Percentiles rank a stretch among this genome's conserved stretches.
Evolutionary conservation across 1,140 invertebrate species (phyloP).

Genomic region (Drosophila funebris): DNA sequence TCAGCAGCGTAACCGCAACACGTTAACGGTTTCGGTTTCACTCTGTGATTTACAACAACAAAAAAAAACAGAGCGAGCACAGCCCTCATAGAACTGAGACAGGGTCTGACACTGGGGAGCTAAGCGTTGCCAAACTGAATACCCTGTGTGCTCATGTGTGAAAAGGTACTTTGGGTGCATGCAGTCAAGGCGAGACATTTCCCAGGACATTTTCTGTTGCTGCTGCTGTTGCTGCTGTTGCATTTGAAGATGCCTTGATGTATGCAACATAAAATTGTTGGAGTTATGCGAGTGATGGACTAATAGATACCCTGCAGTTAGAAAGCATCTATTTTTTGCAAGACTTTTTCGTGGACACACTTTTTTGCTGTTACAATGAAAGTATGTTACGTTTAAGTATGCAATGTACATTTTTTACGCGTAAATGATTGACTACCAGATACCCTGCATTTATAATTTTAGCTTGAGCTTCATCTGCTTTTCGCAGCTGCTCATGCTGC

Average conservation of each 20-base stretch:
- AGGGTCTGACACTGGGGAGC: slow-evolving; percentile 1
- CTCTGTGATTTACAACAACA: slow-evolving; percentile 76
- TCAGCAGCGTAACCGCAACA: slow-evolving; percentile 81
- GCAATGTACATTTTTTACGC: slow-evolving; percentile 28
- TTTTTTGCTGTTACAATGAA: too few relatives aligned
- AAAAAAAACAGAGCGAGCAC: slow-evolving; percentile 8
- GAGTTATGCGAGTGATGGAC: not conserved
- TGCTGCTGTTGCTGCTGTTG: slow-evolving; percentile 40
- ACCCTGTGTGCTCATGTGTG: slow-evolving; percentile 73
- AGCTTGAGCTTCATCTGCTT: too few relatives aligned
- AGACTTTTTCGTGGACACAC: too few relatives aligned
- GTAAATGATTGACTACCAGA: not conserved
- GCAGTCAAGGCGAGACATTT: slow-evolving; percentile 21
- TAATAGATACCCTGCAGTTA: slow-evolving; percentile 7
- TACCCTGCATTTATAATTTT: not conserved
- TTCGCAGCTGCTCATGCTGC: too few relatives aligned
- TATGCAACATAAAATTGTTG: slow-evolving; percentile 30
- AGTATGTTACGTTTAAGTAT: too few relatives aligned
- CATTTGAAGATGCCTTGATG: slow-evolving; percentile 22
- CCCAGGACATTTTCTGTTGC: slow-evolving; percentile 25
- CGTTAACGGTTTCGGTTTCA: slow-evolving; percentile 82
- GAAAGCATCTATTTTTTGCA: too few relatives aligned
- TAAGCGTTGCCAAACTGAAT: slow-evolving; percentile 5
- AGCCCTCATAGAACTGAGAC: not conserved
- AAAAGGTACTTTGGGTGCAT: slow-evolving; percentile 75